Evolutionary conservation across 2,113 vertebrate genomes (phyloP), one percentile per base, ranked within the genome.

Genomic region (Puntigrus tetrazona): DNA sequence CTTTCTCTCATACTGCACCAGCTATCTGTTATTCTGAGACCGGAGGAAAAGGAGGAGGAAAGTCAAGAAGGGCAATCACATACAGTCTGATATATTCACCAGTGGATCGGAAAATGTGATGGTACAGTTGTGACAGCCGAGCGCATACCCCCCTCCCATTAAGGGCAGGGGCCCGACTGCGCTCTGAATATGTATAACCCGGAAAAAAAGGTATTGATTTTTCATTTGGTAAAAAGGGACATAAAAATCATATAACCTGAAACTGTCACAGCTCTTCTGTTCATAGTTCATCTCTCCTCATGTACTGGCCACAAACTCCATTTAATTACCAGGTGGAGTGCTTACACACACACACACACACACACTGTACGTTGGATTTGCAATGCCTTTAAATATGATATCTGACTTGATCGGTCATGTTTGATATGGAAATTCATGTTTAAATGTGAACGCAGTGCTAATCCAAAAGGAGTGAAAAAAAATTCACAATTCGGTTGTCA

Each of bases 31-130:
- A 89, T 91, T 89, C 90, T 83, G 84, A 83, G 87, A 87, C 81
- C 82, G 80, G 87, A 88, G 88, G 90, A 90, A 87, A 82, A 86
- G 82, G 87, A 88, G 88, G 90, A 90, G 78, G 86, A 88, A 85
- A 61, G 95, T 97, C 97, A 96, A 90, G 93, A 96, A 95, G 96
- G 96, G 96, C 96, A 97, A 97, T 97, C 96, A 96, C 96, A 97
- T 97, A 95, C 95, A 94, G 94, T 96, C 95, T 95, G 96, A 98
- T 97, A 97, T 97, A 97, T 98, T 99, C 97, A 97, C 96, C 97
- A 98, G 95, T 97, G 97, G 96, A 94, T 97, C 92, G 96, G 97
- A 99, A 98, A 98, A 97, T 95, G 95, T 91, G 91, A 95, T 92
- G 93, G 94, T 94, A 96, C 95, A 95, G 96, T 95, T 95, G 94